Percentiles rank a stretch among this genome's conserved stretches.
Conservation (phyloP, 2,113 vertebrate genomes). For the Myotis brandtii region DNA sequence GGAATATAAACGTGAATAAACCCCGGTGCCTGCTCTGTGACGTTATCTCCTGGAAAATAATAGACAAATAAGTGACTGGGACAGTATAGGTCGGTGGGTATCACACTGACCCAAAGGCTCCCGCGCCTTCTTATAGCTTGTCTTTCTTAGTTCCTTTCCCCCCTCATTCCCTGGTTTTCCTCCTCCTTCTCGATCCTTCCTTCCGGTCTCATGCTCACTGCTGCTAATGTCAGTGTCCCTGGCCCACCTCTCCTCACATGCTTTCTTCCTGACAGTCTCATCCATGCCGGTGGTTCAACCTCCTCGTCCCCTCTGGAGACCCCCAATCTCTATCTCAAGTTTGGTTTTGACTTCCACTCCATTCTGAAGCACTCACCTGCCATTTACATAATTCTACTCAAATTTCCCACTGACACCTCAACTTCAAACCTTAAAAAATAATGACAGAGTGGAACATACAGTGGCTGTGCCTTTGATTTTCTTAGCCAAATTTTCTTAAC, state of each 20-base stretch:
- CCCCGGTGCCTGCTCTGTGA: not conserved
- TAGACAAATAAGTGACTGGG: not conserved
- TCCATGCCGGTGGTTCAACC: not conserved
- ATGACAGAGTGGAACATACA: not conserved
- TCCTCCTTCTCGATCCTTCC: too few relatives aligned
- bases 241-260: not conserved
- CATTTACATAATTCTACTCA: not conserved
- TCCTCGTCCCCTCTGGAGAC: not conserved
- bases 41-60: not conserved
- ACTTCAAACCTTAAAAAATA: not conserved
- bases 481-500: too few relatives aligned
- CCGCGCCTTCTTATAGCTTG: not conserved
- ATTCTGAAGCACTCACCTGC: not conserved
- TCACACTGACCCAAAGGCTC: too few relatives aligned
- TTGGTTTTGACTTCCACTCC: not conserved
- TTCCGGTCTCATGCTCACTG: not conserved
- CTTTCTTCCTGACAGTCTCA: not conserved
- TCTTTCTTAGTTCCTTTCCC: not conserved
- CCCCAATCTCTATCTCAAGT: not conserved
- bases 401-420: not conserved
- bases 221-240: not conserved
- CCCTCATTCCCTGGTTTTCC: not conserved
- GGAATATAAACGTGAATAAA: not conserved
- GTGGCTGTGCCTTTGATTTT: not conserved
- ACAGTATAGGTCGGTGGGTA: too few relatives aligned